Evolutionary conservation across 2,797 vertebrate species (phyloP), one percentile per base, ranked within the genome.

Genomic region (Hylomyscus alleni): DNA sequence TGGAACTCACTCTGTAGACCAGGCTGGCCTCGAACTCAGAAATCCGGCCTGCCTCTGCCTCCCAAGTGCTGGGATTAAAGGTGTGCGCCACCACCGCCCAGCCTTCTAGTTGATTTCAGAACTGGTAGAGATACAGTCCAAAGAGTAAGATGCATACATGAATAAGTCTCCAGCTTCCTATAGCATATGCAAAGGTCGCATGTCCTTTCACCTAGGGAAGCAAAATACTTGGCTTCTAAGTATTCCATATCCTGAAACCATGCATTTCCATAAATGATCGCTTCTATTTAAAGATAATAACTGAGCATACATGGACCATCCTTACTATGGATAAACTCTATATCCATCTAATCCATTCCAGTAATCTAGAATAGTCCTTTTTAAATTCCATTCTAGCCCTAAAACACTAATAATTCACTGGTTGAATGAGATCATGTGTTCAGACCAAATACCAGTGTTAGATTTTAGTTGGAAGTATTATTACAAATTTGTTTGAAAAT

Each of bases 391-490:
- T 58, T 77, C 19, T 54, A 82, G 81, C n/a, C 92, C 72, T 78
- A 60, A 24, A 67, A 62, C 40, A 37, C 56, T 54, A 31, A 58
- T 83, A 24, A 65, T 75, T 84, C 54, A 47, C 6, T 76, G 44
- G 1, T 75, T 90, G 50, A 87, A 81, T 92, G 69, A 65, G 92
- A 80, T 82, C 44, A 82, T 47, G 76, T 62, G 4, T 87, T 89
- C 67, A 82, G 58, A 26, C 77, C 76, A 93, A 84, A 52, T 37
- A 82, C 37, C 40, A 72, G 67, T 82, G 29, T 60, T 65, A 94
- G 76, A 76, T 95, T 91, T 89, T 40, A 95, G 78, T 78, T 82
- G 60, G 24, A 94, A 80, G 65, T 75, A 75, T 15, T 29, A 60
- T 72, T 82, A 73, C 40, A 31, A 93, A 62, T 60, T 95, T 47